phyloP scores from a whole-genome alignment of 2,888 invertebrate species.

The Julus scandinavius region DNA sequence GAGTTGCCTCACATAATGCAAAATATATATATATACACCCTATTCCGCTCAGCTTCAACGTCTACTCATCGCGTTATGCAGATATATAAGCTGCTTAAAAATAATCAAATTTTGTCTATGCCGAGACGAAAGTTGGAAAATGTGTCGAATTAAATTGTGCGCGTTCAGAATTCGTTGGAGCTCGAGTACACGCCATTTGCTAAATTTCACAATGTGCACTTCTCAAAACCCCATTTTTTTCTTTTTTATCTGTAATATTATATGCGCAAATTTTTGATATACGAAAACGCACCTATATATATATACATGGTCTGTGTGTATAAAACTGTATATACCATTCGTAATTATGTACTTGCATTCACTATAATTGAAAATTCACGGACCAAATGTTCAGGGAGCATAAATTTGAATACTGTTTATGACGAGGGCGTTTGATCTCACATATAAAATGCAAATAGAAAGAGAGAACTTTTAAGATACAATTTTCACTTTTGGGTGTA shows the following conservation, averaged over 20 bases:
- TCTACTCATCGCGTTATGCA: not conserved
- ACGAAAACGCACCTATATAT: no score
- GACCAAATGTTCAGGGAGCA: conserved; percentile 24
- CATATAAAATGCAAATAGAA: not conserved
- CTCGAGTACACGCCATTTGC: conserved; percentile 24
- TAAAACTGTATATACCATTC: not conserved
- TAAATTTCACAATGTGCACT: not conserved
- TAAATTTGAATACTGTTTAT: conserved; percentile 33
- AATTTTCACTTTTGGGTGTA: not conserved
- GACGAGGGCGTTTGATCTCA: not conserved
- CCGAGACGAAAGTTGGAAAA: not conserved
- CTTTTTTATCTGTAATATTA: conserved; percentile 6
- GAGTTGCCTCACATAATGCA: not conserved
- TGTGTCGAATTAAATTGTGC: conserved; percentile 14
- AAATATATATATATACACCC: not conserved
- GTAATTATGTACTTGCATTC: conserved; percentile 14
- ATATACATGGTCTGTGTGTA: no score
- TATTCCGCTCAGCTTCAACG: not conserved
- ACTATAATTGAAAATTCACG: conserved; percentile 33
- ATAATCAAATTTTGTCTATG: conserved; percentile 14
- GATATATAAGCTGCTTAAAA: conserved; percentile 24
- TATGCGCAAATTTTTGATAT: not conserved
- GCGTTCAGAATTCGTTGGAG: not conserved
- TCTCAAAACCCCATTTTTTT: not conserved
- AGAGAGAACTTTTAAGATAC: not conserved